A percentile compares a stretch with the other conserved stretches of the same genome.
Conservation (phyloP, 2,797 vertebrate genomes). For the Sandelia bainsii region DNA sequence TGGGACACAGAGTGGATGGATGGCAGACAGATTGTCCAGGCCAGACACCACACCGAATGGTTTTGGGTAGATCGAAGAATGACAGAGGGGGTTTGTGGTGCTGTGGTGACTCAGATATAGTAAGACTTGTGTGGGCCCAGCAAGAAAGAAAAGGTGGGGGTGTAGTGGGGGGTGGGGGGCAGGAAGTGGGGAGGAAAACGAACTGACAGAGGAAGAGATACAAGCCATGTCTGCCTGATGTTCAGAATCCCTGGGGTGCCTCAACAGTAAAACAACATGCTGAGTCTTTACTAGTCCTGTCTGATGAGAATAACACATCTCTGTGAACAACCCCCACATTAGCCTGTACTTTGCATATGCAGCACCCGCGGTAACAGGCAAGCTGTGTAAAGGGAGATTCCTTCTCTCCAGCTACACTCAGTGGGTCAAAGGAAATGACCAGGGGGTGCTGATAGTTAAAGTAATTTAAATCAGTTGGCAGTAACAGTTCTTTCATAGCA, state of each 20-base stretch:
- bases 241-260: conserved; percentile 69
- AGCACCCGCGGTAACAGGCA: conserved; percentile 54
- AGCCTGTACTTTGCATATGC: conserved; percentile 54
- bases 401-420: conserved; percentile 38
- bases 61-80: conserved; percentile 52
- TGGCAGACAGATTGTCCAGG: conserved; percentile 47
- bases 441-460: conserved; percentile 55
- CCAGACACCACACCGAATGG: conserved; percentile 55
- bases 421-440: conserved; percentile 57
- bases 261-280: conserved; percentile 83
- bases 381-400: conserved; percentile 48
- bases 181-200: conserved; percentile 71
- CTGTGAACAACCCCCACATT: conserved; percentile 70
- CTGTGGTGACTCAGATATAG: conserved; percentile 61
- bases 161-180: conserved; percentile 45
- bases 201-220: conserved; percentile 75
- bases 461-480: conserved; percentile 50
- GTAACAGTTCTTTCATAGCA: conserved; percentile 33
- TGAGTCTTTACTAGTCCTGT: conserved; percentile 76
- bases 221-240: conserved; percentile 77
- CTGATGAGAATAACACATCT: conserved; percentile 86
- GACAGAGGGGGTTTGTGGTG: conserved; percentile 50
- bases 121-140: conserved; percentile 54
- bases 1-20: conserved; percentile 47
- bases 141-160: conserved; percentile 54